phyloP scores from a whole-genome alignment of 2,888 invertebrate species.

The Ormyrus rosae region DNA sequence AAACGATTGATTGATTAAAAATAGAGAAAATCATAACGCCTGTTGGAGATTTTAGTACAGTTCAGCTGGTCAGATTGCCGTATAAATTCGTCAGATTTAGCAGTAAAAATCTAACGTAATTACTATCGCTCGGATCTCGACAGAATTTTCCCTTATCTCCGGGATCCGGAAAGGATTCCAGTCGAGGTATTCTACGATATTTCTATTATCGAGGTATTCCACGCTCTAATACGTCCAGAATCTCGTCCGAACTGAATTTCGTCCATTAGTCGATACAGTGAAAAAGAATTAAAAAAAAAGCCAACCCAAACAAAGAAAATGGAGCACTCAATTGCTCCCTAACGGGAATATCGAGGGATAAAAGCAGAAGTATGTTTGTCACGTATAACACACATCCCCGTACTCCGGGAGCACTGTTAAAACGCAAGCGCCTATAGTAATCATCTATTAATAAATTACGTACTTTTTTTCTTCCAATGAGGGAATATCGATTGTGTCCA shows the following conservation, averaged over 20 bases:
- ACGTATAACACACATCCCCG: slow-evolving; percentile 24
- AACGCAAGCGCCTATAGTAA: slow-evolving; percentile 32
- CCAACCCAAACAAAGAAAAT: background rate
- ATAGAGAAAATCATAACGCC: no score
- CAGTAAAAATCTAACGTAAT: no score
- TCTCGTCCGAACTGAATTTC: background rate
- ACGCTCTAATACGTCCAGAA: background rate
- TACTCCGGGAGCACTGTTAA: slow-evolving; percentile 35
- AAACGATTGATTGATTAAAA: no score
- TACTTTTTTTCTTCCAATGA: slow-evolving; percentile 36
- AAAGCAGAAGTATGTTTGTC: slow-evolving; percentile 45
- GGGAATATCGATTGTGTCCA: slow-evolving; percentile 38
- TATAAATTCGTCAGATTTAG: no score
- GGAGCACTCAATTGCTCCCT: background rate
- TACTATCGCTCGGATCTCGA: no score
- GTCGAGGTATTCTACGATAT: background rate
- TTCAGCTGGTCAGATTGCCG: no score
- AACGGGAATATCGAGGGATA: slow-evolving; percentile 9
- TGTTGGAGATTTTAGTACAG: no score
- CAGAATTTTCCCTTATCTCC: no score
- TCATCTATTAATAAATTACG: slow-evolving; percentile 53
- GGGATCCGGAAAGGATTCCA: background rate
- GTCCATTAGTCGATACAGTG: background rate
- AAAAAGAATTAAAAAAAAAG: background rate
- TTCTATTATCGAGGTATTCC: background rate